Evolutionary conservation across 2,888 invertebrate genomes (phyloP), one percentile per base, ranked within the genome.

Genomic region (Drosophila quinaria): DNA sequence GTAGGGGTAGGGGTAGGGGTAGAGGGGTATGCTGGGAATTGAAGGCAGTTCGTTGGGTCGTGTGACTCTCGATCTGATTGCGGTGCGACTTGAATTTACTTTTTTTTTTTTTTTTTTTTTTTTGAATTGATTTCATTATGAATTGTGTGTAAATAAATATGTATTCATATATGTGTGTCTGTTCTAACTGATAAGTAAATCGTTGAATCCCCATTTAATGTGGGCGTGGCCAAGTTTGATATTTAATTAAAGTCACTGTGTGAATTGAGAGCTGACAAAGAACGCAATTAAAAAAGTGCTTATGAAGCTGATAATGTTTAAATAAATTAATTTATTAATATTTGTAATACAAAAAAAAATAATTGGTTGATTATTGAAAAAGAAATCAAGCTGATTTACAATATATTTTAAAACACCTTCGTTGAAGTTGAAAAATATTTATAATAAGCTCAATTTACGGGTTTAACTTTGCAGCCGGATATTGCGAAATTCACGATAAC

Each of bases 41-140:
- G 56, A 55, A 67, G 71, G 64, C 76, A 56, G 60, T 61, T 63
- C 74, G 68, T 61, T 39, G 65, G 74, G 81, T 81, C 81, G 81
- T 82, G 85, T 79, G 81, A 82, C 79, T 56, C 22, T 64, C 71
- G 81, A 73, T 69, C 70, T 66, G 79, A 73, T 81, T 68, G 78
- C 52, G 80, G 66, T 19, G 55, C 15, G 68, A 74, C 74, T 81
- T 74, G 66, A 39, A 15, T 25, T 52, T n/a, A 15, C n/a, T 44
- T 29, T n/a, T 8, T 5, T 31, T 31, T 31, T 10, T 9, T 31
- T 10, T 9, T 31, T 31, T 31, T n/a, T 35, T 13, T 35, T 35
- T 79, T 61, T 73, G 75, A 85, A 74, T 82, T 83, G 83, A 86
- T 83, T 78, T 70, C 80, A 86, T 82, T 85, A 77, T 70, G 25